These are phyloP conservation scores for Turritopsis rubra DNA, from an alignment of 30 jellyfish, hydroid and myxozoan species.

Conservation along the genomic window DNA sequence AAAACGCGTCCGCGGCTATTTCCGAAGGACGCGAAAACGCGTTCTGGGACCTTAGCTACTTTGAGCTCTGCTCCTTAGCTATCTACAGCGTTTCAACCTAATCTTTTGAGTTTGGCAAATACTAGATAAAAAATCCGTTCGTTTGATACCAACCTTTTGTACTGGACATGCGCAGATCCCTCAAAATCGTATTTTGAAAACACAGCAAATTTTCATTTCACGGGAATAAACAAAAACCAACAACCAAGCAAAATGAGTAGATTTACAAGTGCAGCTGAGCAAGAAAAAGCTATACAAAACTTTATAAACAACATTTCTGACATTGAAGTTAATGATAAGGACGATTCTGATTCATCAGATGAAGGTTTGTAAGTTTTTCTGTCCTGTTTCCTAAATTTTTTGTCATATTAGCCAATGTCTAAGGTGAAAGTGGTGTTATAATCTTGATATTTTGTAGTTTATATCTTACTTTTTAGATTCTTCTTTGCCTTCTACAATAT, in stretches of 20 bases:
- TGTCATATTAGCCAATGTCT: not conserved
- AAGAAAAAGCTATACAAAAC: not conserved
- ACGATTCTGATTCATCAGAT: not conserved
- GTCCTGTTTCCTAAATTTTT: not conserved
- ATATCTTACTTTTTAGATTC: not conserved
- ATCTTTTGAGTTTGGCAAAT: not conserved
- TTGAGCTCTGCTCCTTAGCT: not conserved
- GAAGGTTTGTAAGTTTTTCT: not conserved
- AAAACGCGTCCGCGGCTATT: not conserved
- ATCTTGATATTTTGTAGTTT: not conserved
- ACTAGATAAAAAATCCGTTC: not conserved
- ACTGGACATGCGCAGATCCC: not conserved
- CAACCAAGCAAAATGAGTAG: not conserved
- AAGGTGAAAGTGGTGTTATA: not conserved
- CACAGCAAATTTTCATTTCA: not conserved
- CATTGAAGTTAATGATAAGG: not conserved
- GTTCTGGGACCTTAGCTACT: not conserved
- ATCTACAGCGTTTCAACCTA: not conserved
- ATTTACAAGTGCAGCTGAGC: not conserved
- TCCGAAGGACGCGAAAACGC: not conserved
- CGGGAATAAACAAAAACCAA: not conserved
- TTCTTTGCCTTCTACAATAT: not conserved
- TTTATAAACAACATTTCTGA: not conserved
- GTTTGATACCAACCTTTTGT: not conserved
- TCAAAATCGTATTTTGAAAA: not conserved